Percentiles rank a stretch among this genome's conserved stretches.
Evolutionary conservation across 2,797 vertebrate genomes (phyloP).

Genomic region (Gadopsis bispinosus): DNA sequence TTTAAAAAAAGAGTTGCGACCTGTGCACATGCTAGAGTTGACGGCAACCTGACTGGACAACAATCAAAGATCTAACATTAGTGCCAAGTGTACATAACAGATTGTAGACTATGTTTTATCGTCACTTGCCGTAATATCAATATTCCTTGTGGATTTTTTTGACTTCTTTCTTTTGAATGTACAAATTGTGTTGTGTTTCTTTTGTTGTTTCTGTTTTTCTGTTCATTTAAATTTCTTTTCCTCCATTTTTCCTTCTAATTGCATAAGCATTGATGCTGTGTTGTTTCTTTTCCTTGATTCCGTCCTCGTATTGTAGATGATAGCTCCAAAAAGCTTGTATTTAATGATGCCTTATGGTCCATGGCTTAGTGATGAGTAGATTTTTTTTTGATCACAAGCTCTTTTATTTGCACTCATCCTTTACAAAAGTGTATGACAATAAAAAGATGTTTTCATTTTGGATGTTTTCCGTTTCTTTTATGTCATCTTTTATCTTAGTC

Average conservation of each 20-base stretch:
- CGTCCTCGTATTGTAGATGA: constrained; percentile 84
- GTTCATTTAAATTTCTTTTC: constrained; percentile 65
- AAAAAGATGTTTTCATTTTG: constrained; percentile 87
- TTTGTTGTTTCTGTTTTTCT: constrained; percentile 69
- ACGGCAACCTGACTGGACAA: constrained; percentile 69
- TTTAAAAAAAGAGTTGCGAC: constrained; percentile 37
- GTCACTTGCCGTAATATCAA: constrained; percentile 78
- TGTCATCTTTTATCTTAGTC: constrained; percentile 75
- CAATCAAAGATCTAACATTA: constrained; percentile 74
- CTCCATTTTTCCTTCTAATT: constrained; percentile 73
- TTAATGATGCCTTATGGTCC: constrained; percentile 87
- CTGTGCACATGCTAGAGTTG: constrained; percentile 66
- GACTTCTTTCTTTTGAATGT: constrained; percentile 81
- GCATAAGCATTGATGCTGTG: constrained; percentile 76
- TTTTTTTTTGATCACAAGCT: constrained; percentile 79
- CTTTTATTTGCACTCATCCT: constrained; percentile 88
- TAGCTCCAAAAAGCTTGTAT: constrained; percentile 86
- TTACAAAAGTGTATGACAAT: constrained; percentile 88
- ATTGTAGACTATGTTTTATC: constrained; percentile 80
- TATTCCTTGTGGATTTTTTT: constrained; percentile 78
- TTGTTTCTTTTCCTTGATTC: constrained; percentile 76
- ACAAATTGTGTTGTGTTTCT: constrained; percentile 78
- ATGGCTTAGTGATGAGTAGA: constrained; percentile 86
- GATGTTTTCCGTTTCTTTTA: constrained; percentile 84
- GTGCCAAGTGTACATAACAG: constrained; percentile 84